Evolutionary conservation across 2,888 invertebrate species (phyloP).

Genomic region (Andrena dorsata): DNA sequence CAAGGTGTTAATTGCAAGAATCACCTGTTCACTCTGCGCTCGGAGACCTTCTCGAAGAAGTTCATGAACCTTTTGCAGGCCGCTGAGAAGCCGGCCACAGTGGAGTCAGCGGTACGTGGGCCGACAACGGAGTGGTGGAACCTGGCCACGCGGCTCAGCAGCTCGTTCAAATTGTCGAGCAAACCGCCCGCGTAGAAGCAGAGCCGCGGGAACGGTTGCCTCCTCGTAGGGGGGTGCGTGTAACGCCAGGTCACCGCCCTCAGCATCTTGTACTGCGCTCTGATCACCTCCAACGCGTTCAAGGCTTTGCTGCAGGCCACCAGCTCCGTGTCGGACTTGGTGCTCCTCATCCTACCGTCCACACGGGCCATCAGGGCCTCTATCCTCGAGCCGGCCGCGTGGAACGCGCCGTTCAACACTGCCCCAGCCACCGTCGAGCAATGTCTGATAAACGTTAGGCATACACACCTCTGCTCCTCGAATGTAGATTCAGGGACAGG

Average conservation of each 20-base stretch:
- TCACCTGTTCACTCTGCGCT: slow-evolving; percentile 81
- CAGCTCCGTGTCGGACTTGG: slow-evolving; percentile 62
- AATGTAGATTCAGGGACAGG: no score
- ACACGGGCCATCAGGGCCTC: slow-evolving; percentile 67
- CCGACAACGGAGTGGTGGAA: slow-evolving; percentile 61
- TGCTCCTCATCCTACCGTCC: slow-evolving; percentile 53
- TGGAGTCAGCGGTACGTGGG: slow-evolving; percentile 15
- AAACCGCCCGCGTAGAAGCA: slow-evolving; percentile 82
- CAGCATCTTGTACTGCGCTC: slow-evolving; percentile 79
- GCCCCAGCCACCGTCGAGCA: slow-evolving; percentile 77
- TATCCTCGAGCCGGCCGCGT: slow-evolving; percentile 74
- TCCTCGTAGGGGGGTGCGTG: slow-evolving; percentile 78
- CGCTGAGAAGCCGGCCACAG: slow-evolving; percentile 67
- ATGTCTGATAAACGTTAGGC: slow-evolving; percentile 44
- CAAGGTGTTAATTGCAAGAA: neutral
- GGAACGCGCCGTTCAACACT: slow-evolving; percentile 80
- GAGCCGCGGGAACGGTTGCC: slow-evolving; percentile 71
- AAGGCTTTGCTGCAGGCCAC: slow-evolving; percentile 68
- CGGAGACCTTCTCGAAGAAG: slow-evolving; percentile 82
- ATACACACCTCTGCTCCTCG: no score
- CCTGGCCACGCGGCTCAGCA: slow-evolving; percentile 68
- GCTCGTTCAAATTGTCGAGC: slow-evolving; percentile 77
- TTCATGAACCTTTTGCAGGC: slow-evolving; percentile 82
- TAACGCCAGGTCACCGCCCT: slow-evolving; percentile 83
- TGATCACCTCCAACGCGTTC: slow-evolving; percentile 77